A percentile compares a stretch with the other conserved stretches of the same genome.
These are phyloP conservation scores for Agrilus mali DNA, from an alignment of 2,888 invertebrate species.

Conservation along the genomic window DNA sequence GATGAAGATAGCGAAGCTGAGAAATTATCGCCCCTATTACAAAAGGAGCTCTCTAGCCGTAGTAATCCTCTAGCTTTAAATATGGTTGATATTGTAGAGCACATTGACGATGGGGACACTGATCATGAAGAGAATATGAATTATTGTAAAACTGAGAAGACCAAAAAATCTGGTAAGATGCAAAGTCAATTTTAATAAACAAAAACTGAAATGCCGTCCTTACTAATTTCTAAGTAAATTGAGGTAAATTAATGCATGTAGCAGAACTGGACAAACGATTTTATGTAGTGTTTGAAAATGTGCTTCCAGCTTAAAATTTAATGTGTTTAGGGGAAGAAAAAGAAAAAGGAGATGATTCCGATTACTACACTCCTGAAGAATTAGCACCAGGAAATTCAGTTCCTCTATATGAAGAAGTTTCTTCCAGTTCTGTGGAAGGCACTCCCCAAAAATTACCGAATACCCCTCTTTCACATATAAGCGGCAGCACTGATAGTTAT, in stretches of 20 bases:
- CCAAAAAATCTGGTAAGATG: conserved; percentile 4
- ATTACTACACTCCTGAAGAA: conserved; percentile 70
- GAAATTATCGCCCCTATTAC: conserved; percentile 63
- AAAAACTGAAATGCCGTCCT: no score
- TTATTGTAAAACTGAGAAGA: conserved; percentile 3
- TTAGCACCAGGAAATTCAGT: conserved; percentile 54
- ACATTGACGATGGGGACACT: conserved; percentile 49
- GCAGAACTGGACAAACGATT: no score
- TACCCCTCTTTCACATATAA: conserved; percentile 54
- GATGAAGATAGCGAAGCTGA: conserved; percentile 77
- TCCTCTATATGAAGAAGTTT: conserved; percentile 37
- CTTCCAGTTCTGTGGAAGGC: conserved; percentile 28
- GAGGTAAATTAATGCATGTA: no score
- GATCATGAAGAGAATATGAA: conserved; percentile 35
- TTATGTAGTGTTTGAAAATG: no score
- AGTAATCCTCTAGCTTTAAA: conserved; percentile 31
- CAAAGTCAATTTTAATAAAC: background rate
- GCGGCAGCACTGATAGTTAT: conserved; percentile 71
- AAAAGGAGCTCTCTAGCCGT: conserved; percentile 19
- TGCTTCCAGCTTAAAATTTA: no score
- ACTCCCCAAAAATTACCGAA: conserved; percentile 39
- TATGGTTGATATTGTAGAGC: conserved; percentile 40
- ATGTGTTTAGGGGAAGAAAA: conserved; percentile 8
- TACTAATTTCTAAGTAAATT: no score
- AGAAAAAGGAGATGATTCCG: conserved; percentile 54